Conservation (phyloP, 2,888 invertebrate genomes). For the Drosophila kanekoi region DNA sequence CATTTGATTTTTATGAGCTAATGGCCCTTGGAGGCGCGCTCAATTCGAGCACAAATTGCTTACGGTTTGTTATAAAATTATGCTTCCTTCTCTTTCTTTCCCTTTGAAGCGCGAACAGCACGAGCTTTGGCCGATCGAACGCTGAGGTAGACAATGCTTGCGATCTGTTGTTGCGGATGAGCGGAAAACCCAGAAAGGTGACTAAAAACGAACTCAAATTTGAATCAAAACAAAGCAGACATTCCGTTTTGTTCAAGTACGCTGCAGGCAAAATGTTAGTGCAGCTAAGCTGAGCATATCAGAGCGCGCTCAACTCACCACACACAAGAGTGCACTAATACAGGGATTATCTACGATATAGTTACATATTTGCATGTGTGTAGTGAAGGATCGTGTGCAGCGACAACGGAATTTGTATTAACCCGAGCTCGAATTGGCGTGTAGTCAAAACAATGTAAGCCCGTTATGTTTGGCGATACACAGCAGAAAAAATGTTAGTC, state of each 20-base stretch:
- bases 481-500: too few species aligned
- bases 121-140: slow-evolving; percentile 54
- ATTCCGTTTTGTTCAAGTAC: not conserved
- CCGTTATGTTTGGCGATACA: too few species aligned
- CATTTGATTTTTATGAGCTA: slow-evolving; percentile 80
- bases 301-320: too few species aligned
- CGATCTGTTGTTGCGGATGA: slow-evolving; percentile 43
- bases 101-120: slow-evolving; percentile 72
- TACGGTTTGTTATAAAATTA: slow-evolving; percentile 66
- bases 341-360: too few species aligned
- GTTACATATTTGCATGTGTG: too few species aligned
- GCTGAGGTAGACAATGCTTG: slow-evolving; percentile 56
- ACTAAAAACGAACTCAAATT: slow-evolving; percentile 34
- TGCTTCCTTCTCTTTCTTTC: slow-evolving; percentile 10
- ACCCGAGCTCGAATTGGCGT: too few species aligned
- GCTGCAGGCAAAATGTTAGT: not conserved
- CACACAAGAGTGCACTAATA: too few species aligned
- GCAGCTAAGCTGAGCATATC: not conserved
- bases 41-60: slow-evolving; percentile 66
- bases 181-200: slow-evolving; percentile 59
- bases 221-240: slow-evolving; percentile 13
- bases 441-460: too few species aligned
- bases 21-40: slow-evolving; percentile 61
- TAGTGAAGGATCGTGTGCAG: too few species aligned
- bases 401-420: too few species aligned